A percentile compares a stretch with the other conserved stretches of the same genome.
Evolutionary conservation across 2,888 invertebrate genomes (phyloP).

Genomic region (Oscheius sp.): DNA sequence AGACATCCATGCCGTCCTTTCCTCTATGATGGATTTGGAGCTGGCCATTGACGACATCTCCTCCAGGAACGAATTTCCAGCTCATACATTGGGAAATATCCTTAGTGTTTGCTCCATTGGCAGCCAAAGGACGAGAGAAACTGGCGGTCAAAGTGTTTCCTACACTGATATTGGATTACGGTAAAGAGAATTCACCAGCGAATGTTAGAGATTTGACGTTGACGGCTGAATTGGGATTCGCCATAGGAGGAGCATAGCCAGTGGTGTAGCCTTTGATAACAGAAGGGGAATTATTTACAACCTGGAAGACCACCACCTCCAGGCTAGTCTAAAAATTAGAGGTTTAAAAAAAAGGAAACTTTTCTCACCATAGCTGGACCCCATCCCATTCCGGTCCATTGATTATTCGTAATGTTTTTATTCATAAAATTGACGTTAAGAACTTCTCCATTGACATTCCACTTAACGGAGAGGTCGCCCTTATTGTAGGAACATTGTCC

Average conservation of each 20-base stretch:
- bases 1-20: not conserved
- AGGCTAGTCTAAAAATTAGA: not conserved
- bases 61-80: not conserved
- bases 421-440: slow-evolving; percentile 24
- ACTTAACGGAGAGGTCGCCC: not conserved
- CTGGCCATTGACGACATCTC: not conserved
- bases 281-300: not conserved
- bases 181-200: too few species aligned
- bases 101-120: not conserved
- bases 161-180: too few species aligned
- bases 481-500: not conserved
- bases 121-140: not conserved
- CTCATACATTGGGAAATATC: not conserved
- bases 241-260: not conserved
- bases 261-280: not conserved
- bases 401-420: slow-evolving; percentile 1
- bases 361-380: slow-evolving; percentile 31
- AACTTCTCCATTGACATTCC: not conserved
- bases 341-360: not conserved
- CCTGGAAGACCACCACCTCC: not conserved
- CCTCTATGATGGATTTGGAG: not conserved
- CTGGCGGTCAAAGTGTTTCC: not conserved
- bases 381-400: slow-evolving; percentile 23
- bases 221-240: not conserved
- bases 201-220: not conserved